Evolutionary conservation across 1,140 invertebrate species (phyloP), one percentile per base, ranked within the genome.

Genomic region (Centruroides sculpturatus): DNA sequence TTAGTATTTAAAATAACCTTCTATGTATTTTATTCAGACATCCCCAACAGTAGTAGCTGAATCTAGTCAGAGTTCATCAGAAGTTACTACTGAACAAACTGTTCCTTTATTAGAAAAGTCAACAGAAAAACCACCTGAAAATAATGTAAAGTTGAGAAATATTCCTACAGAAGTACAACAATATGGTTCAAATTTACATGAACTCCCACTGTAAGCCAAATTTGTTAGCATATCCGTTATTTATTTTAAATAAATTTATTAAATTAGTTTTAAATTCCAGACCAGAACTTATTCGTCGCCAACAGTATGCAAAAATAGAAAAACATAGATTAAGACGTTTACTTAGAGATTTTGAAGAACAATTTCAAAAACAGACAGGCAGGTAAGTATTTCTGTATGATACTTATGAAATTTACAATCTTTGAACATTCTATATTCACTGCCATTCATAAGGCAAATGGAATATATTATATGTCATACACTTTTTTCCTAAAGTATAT

Each of bases 281-380:
- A 23, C 10, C 84, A 54, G 86, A 94, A 69, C 75, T 95, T 41
- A 72, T 84, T 64, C 79, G 80, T 60, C 83, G 89, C 63, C 80
- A 89, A 63, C 77, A 79, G 64, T 75, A 81, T 54, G 83, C 84
- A 4, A 79, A 80, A 57, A 81, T 83, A 67, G 85, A 89, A 61
- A 92, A 89, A 69, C 82, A 83, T 59, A 74, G 81, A 63, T 74
- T 94, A 9, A 79, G 89, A 55, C 77, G 83, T 59, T 80, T 82
- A 54, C 79, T 95, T 41, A 85, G 87, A 66, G 85, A 89, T 67
- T 85, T 88, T 68, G 92, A 95, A 74, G 79, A 84, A 53, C 83
- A 87, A 59, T 89, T 92, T 66, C 83, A 90, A 68, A 78, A 80
- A 36, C 81, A 84, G 66, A 85, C 84, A 69, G 87, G 87, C 12